Percentiles rank a stretch among this genome's conserved stretches.
Evolutionary conservation across 2,113 vertebrate genomes (phyloP).

Genomic region (Gila orcuttii): DNA sequence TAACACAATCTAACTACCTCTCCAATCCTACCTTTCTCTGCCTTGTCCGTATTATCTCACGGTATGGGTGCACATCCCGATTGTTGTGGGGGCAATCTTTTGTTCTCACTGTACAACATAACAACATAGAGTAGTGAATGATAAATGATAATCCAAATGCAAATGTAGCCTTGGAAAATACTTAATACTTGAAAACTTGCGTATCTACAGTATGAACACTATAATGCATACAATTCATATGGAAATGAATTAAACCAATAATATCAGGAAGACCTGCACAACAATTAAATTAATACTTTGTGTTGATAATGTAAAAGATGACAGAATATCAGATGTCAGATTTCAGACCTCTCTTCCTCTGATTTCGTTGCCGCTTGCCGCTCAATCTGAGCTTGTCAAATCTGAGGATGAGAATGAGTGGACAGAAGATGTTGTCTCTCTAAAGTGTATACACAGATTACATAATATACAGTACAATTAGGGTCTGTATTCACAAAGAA

Average conservation of each 20-base stretch:
- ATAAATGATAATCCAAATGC: neutral
- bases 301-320: neutral
- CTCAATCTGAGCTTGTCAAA: no score
- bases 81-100: conserved; percentile 2
- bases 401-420: no score
- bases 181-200: no score
- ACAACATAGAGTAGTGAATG: neutral
- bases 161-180: neutral
- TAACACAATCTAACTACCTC: no score
- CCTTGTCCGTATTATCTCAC: neutral
- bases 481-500: no score
- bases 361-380: no score
- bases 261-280: neutral
- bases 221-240: neutral
- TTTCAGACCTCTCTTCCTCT: no score
- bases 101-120: neutral
- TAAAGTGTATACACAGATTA: no score
- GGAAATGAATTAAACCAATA: conserved; percentile 1
- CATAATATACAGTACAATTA: no score
- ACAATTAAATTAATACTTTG: neutral
- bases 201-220: neutral
- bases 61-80: neutral
- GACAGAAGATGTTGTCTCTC: no score
- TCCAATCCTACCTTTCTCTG: neutral
- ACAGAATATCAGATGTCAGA: no score